These are phyloP conservation scores for Cephonodes hylas DNA, from an alignment of 2,888 invertebrate genomes.

Conservation along the genomic window DNA sequence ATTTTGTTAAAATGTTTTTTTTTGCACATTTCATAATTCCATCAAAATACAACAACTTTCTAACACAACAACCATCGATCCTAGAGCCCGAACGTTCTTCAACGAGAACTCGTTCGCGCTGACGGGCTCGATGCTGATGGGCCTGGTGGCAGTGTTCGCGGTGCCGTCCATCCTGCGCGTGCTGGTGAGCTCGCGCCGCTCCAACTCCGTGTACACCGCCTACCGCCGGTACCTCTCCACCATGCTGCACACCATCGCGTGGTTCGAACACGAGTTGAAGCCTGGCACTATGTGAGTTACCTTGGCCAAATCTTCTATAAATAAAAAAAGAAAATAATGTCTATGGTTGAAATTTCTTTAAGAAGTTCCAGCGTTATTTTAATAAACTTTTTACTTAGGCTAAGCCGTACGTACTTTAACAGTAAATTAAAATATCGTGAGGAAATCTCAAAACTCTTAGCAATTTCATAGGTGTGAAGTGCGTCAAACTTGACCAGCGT, in stretches of 20 bases:
- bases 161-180: constrained; percentile 87
- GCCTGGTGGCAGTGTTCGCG: constrained; percentile 87
- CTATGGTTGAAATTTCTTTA: no score
- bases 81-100: constrained; percentile 88
- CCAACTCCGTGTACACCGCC: constrained; percentile 84
- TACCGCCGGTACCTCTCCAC: constrained; percentile 91
- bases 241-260: constrained; percentile 86
- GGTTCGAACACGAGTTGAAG: constrained; percentile 88
- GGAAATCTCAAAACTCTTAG: no score
- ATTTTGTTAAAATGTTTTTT: no score
- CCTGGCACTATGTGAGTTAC: constrained; percentile 79
- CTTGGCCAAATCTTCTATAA: not conserved
- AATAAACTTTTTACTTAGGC: no score
- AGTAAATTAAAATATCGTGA: no score
- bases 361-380: no score
- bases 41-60: no score
- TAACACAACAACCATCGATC: not conserved
- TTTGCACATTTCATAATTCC: no score
- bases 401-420: no score
- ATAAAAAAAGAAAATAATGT: no score
- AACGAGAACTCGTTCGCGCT: constrained; percentile 85
- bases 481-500: no score
- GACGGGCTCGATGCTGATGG: constrained; percentile 87
- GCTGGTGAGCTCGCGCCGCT: constrained; percentile 86
- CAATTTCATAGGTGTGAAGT: no score